Evolutionary conservation across 64 coral and sea anemone species (phyloP).

Genomic region (Cladopsammia gracilis): DNA sequence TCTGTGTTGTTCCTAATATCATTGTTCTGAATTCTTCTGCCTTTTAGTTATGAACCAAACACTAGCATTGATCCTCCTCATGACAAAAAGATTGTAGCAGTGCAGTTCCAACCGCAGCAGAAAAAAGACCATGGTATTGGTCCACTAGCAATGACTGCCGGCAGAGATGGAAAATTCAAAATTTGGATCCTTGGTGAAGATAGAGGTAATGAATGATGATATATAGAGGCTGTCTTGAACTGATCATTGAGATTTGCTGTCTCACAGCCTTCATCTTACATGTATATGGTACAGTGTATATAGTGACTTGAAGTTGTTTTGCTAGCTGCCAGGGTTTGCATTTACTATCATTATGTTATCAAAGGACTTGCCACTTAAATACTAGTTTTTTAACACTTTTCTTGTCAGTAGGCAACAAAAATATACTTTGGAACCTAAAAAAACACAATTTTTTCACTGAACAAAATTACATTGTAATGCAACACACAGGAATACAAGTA

Average conservation of each 20-base stretch:
- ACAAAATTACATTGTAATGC: too few relatives aligned
- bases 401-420: too few relatives aligned
- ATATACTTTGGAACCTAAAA: too few relatives aligned
- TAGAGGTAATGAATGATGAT: constrained; percentile 42
- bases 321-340: too few relatives aligned
- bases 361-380: too few relatives aligned
- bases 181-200: constrained; percentile 88
- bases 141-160: constrained; percentile 85
- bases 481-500: too few relatives aligned
- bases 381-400: too few relatives aligned
- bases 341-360: too few relatives aligned
- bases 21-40: neutral
- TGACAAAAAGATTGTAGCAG: constrained; percentile 60
- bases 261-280: too few relatives aligned
- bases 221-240: neutral
- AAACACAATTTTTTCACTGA: too few relatives aligned
- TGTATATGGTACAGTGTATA: neutral
- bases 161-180: constrained; percentile 94
- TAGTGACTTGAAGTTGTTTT: too few relatives aligned
- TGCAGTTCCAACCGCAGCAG: constrained; percentile 82
- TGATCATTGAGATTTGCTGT: too few relatives aligned
- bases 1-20: neutral
- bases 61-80: constrained; percentile 94
- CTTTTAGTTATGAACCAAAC: constrained; percentile 79
- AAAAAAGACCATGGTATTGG: neutral